phyloP scores from a whole-genome alignment of 2,113 vertebrate genomes.

The Myotis yumanensis region DNA sequence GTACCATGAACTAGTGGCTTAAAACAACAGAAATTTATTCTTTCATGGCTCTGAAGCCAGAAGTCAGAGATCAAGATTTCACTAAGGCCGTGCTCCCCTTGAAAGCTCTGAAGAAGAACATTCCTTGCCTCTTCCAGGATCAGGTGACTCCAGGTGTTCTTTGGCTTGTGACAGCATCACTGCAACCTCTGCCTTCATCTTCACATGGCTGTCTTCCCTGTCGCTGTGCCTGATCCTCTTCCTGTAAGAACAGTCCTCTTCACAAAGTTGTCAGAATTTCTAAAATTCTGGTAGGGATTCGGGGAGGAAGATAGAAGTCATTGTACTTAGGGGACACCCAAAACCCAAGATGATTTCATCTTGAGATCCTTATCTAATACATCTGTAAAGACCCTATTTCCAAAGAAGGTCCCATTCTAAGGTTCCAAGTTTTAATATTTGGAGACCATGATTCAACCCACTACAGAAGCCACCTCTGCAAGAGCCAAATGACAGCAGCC shows the following conservation, averaged over 20 bases:
- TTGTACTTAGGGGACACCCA: background rate
- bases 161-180: background rate
- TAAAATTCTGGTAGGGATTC: background rate
- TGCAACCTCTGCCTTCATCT: background rate
- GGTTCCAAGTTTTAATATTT: background rate
- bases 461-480: background rate
- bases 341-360: background rate
- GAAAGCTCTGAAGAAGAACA: background rate
- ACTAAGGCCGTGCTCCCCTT: background rate
- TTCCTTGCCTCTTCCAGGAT: background rate
- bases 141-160: background rate
- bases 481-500: background rate
- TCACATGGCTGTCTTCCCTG: rapidly evolving
- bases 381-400: background rate
- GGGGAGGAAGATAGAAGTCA: background rate
- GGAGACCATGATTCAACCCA: background rate
- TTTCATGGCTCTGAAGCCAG: background rate
- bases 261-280: background rate
- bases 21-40: background rate
- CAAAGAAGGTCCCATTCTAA: background rate
- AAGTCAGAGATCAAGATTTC: background rate
- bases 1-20: background rate
- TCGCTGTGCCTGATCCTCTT: background rate
- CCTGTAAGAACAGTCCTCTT: background rate
- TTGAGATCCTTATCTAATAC: background rate